phyloP scores from a whole-genome alignment of 2,113 vertebrate genomes.

The Oncorhynchus kisutch region DNA sequence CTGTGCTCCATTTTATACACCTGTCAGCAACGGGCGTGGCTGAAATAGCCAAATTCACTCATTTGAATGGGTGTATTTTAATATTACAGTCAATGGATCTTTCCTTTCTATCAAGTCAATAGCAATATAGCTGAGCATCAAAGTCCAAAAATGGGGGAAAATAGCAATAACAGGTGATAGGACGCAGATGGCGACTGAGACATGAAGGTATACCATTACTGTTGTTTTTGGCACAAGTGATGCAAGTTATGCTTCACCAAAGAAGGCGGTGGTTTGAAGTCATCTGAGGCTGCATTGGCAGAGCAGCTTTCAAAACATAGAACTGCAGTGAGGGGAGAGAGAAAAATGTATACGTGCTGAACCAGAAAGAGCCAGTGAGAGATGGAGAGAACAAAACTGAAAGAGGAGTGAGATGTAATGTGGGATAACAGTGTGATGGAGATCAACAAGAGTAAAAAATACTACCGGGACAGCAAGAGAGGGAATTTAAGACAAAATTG shows the following conservation, averaged over 20 bases:
- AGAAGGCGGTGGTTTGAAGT: too few species aligned
- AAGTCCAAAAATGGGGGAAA: too few species aligned
- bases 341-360: not conserved
- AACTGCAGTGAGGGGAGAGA: not conserved
- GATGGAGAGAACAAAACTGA: too few species aligned
- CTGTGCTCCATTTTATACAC: too few species aligned
- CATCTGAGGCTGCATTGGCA: not conserved
- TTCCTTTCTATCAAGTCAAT: not conserved
- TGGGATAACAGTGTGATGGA: not conserved
- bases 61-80: too few species aligned
- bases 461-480: not conserved
- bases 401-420: not conserved
- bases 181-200: not conserved
- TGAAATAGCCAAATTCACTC: too few species aligned
- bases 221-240: too few species aligned
- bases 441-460: not conserved
- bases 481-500: not conserved
- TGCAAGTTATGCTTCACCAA: too few species aligned
- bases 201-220: constrained; percentile 4
- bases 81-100: not conserved
- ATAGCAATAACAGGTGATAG: not conserved
- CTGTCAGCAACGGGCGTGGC: too few species aligned
- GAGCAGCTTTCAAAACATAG: not conserved
- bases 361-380: too few species aligned
- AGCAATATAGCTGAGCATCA: not conserved